Evolutionary conservation across 2,113 vertebrate species (phyloP).

Genomic region (Murina feae): DNA sequence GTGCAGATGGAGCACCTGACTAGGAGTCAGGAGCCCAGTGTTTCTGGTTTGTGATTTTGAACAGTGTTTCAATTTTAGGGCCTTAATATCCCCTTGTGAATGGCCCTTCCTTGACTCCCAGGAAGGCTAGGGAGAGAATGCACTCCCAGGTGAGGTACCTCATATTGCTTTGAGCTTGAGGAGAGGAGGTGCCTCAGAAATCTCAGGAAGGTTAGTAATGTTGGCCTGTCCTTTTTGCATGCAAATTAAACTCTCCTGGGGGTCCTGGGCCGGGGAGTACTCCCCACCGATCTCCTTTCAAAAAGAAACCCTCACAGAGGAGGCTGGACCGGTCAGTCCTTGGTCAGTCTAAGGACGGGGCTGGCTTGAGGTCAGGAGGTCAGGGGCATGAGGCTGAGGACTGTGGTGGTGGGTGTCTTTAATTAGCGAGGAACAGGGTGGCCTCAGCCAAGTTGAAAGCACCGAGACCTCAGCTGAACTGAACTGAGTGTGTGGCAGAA

Average conservation of each 20-base stretch:
- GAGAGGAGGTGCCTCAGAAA: neutral
- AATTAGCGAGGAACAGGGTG: constrained; percentile 35
- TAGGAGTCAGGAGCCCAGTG: neutral
- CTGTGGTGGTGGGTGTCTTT: neutral
- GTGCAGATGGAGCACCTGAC: neutral
- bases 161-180: constrained; percentile 15
- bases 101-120: neutral
- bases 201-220: constrained; percentile 4
- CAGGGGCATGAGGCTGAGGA: neutral
- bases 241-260: neutral
- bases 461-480: constrained; percentile 66
- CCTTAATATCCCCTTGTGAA: constrained; percentile 1
- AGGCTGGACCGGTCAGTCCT: constrained; percentile 1
- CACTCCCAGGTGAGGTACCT: neutral
- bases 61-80: constrained; percentile 15
- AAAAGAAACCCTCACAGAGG: neutral
- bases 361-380: neutral
- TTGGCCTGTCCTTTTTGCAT: neutral
- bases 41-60: constrained; percentile 27
- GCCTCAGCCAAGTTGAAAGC: constrained; percentile 38
- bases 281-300: neutral
- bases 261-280: neutral
- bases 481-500: constrained; percentile 57
- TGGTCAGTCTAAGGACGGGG: neutral
- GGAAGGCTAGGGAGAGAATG: constrained; percentile 18